Percentiles rank a stretch among this genome's conserved stretches.
phyloP scores from a whole-genome alignment of 2,888 invertebrate genomes.

The Magallana nippona region DNA sequence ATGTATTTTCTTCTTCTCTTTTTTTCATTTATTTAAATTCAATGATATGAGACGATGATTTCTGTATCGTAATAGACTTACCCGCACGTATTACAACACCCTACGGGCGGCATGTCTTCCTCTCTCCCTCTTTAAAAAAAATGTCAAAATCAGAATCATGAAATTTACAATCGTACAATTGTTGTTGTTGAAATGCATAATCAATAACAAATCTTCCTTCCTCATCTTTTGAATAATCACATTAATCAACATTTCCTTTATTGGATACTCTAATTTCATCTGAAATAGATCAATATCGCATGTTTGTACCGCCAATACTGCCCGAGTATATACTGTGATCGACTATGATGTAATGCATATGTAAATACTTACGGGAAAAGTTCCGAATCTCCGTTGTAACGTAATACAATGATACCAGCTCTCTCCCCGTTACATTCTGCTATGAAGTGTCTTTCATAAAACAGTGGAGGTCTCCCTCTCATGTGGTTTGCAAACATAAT shows the following conservation, averaged over 20 bases:
- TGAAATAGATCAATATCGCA: no score
- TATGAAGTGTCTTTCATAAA: conserved; percentile 38
- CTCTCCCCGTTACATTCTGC: conserved; percentile 41
- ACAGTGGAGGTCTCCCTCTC: not conserved
- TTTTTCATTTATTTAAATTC: no score
- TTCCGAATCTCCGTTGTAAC: conserved; percentile 39
- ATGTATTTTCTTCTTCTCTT: no score
- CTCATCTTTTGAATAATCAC: no score
- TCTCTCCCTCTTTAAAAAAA: not conserved
- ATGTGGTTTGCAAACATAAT: not conserved
- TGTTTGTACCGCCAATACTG: no score
- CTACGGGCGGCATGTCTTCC: conserved; percentile 4
- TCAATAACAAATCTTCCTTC: no score
- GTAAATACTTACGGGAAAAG: not conserved
- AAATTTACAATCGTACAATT: not conserved
- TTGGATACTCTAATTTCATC: no score
- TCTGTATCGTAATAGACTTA: not conserved
- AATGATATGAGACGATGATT: no score
- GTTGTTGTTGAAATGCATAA: no score
- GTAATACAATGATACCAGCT: conserved; percentile 30
- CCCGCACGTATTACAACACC: conserved; percentile 6
- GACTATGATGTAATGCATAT: no score
- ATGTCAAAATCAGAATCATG: not conserved
- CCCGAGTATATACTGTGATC: no score
- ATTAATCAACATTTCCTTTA: no score